These are phyloP conservation scores for Cyclura pinguis DNA, from an alignment of 2,797 vertebrate genomes.

Conservation along the genomic window DNA sequence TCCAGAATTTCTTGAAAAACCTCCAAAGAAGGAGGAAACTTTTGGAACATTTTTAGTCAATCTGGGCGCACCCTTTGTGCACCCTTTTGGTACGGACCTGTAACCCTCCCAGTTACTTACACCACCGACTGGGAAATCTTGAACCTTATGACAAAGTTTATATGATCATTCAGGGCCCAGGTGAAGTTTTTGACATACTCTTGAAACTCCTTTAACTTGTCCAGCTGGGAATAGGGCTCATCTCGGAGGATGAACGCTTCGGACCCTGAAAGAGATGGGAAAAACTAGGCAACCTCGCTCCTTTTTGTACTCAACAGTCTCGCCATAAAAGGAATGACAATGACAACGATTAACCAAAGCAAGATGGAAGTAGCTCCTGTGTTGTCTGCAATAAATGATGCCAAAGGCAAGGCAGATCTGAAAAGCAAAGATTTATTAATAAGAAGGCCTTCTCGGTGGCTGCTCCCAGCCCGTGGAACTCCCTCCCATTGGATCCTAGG, in stretches of 20 bases:
- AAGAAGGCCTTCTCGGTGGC: too few relatives aligned
- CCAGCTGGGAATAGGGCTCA: background rate
- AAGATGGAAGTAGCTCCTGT: background rate
- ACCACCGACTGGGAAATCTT: background rate
- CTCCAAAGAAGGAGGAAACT: too few relatives aligned
- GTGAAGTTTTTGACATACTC: slow-evolving; percentile 12
- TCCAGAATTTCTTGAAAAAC: too few relatives aligned
- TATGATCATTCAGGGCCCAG: background rate
- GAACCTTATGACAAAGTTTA: background rate
- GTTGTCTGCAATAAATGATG: background rate
- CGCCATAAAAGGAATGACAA: background rate
- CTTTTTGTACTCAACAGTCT: background rate
- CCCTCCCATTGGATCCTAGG: too few relatives aligned
- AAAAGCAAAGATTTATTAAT: too few relatives aligned
- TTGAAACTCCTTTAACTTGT: background rate
- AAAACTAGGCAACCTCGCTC: background rate
- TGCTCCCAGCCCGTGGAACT: too few relatives aligned
- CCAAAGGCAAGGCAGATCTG: background rate
- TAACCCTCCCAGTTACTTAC: background rate
- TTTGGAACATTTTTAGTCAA: too few relatives aligned
- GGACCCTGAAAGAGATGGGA: background rate
- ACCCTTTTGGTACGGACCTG: too few relatives aligned
- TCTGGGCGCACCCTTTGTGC: too few relatives aligned
- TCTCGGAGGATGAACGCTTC: background rate
- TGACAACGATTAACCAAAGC: background rate